A percentile compares a stretch with the other conserved stretches of the same genome.
Evolutionary conservation across 2,113 vertebrate species (phyloP).

Genomic region (Potamarius usumacintae): DNA sequence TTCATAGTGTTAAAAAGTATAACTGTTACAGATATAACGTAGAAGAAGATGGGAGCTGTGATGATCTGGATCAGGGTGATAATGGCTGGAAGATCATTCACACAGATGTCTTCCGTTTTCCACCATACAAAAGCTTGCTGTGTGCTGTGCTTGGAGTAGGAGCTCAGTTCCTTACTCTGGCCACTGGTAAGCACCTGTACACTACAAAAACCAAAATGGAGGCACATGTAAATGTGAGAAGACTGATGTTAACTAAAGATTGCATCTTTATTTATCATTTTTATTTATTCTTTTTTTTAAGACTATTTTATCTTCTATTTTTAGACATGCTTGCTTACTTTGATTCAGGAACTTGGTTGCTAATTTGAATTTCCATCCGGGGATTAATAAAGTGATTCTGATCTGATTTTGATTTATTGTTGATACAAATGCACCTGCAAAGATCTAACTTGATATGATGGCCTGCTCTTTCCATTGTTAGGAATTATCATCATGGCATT

Average conservation of each 20-base stretch:
- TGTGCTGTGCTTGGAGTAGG: constrained; percentile 87
- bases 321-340: too few species aligned
- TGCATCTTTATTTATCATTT: background rate
- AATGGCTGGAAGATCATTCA: constrained; percentile 96
- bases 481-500: constrained; percentile 88
- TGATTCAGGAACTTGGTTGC: too few species aligned
- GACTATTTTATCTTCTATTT: too few species aligned
- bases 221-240: background rate
- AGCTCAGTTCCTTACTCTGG: constrained; percentile 88
- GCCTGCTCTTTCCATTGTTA: constrained; percentile 49
- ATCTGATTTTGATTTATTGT: background rate
- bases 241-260: background rate
- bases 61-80: constrained; percentile 89
- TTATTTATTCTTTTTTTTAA: too few species aligned
- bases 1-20: background rate
- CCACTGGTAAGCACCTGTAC: constrained; percentile 75
- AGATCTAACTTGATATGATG: background rate
- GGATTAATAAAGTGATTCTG: too few species aligned
- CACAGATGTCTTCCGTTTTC: constrained; percentile 90
- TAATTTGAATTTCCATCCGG: too few species aligned
- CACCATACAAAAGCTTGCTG: constrained; percentile 83
- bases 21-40: constrained; percentile 79
- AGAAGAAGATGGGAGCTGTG: constrained; percentile 84
- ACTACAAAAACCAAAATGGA: background rate
- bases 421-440: background rate